Evolutionary conservation across 2,113 vertebrate species (phyloP), one percentile per base, ranked within the genome.

Genomic region (Marcusenius ussheri): DNA sequence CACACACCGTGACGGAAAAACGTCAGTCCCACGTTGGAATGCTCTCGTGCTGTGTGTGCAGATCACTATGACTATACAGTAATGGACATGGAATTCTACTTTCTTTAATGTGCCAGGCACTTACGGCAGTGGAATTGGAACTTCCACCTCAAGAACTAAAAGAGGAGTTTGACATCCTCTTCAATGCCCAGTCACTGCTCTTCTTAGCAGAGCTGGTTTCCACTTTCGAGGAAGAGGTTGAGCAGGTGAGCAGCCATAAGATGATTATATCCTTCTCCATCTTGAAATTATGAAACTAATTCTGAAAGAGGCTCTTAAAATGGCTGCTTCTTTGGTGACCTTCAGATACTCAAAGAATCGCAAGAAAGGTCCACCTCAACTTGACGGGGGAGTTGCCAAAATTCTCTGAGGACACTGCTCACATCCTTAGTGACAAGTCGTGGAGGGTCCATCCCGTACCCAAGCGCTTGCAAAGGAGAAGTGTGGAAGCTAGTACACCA

Each of bases 361-460:
- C 93, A 77, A 93, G 94, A 89, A 97, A 97, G 90, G 91, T 93
- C 77, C 92, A 95, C 8, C 77, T 97, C 90, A 94, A 96, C 91
- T 91, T 96, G 50, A 94, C 93, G 35, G 95, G 94, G 88, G 94
- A 94, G 0, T 92, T 96, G 35, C 95, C 96, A 9, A 91, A 77
- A 31, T 97, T 42, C 39, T 42, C 39, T 0, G 39, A 93, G 13
- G 92, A 92, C 19, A 97, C 94, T 0, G 77, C 89, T 31, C 91
- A 93, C 6, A 92, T 96, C 88, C 92, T 95, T 88, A 62, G 89
- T 0, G 94, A 97, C 85, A 91, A 92, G 1, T 42, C 35, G 42
- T 97, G 96, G 96, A 96, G 90, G 89, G 96, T 97, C 17, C 92
- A 90, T 0, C 95, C 96, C 0, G 94, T 96, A 0, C 95, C 96